These are phyloP conservation scores for Strongylocentrotus purpuratus DNA, from an alignment of 35 echinoderm and acorn worm species.

Conservation along the genomic window DNA sequence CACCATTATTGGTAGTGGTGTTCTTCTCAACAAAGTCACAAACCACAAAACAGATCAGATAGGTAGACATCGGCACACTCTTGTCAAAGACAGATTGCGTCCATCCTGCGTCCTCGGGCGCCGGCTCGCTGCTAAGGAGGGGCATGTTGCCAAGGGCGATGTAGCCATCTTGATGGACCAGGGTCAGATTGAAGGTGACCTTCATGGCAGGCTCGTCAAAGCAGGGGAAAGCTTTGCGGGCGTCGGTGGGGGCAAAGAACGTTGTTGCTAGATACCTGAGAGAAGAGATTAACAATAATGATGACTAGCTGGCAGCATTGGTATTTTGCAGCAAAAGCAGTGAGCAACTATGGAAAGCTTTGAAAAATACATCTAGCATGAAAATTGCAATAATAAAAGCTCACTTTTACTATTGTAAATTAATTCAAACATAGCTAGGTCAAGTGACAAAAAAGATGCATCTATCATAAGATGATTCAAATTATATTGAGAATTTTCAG, in stretches of 20 bases:
- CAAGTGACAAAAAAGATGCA: no score
- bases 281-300: background rate
- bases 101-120: conserved; percentile 40
- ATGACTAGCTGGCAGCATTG: background rate
- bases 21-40: conserved; percentile 66
- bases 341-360: background rate
- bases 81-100: conserved; percentile 62
- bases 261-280: conserved; percentile 78
- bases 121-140: background rate
- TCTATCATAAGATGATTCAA: no score
- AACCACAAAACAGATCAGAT: conserved; percentile 82
- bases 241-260: conserved; percentile 85
- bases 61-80: conserved; percentile 87
- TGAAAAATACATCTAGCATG: background rate
- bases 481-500: no score
- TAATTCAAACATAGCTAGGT: no score
- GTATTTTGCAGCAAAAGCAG: background rate
- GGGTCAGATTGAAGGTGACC: conserved; percentile 77
- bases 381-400: no score
- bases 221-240: conserved; percentile 94
- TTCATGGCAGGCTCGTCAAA: conserved; percentile 98
- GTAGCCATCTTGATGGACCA: conserved; percentile 68
- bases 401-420: no score
- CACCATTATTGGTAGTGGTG: conserved; percentile 52
- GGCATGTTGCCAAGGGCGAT: conserved; percentile 90